Percentiles rank a stretch among this genome's conserved stretches.
Conservation (phyloP, 2,113 vertebrate genomes). For the Scomber japonicus region DNA sequence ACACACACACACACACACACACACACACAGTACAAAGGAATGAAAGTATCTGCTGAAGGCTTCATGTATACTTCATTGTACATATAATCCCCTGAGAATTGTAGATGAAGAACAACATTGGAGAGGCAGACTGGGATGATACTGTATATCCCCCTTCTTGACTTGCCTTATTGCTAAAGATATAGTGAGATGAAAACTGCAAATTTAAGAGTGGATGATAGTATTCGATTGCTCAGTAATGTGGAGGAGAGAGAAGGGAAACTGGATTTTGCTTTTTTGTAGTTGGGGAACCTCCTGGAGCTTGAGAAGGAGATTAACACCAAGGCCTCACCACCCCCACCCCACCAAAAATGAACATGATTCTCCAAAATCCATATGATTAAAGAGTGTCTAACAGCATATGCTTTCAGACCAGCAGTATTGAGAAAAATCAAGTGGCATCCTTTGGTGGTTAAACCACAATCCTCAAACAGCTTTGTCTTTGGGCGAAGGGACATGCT, state of each 20-base stretch:
- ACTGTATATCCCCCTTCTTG: conserved; percentile 55
- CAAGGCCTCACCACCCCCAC: conserved; percentile 18
- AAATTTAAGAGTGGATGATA: conserved; percentile 44
- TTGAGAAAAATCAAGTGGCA: conserved; percentile 57
- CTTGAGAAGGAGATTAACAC: conserved; percentile 55
- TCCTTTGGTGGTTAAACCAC: conserved; percentile 68
- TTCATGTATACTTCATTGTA: conserved; percentile 52
- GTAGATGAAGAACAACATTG: conserved; percentile 57
- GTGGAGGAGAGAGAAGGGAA: not conserved
- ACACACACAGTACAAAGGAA: conserved; percentile 14
- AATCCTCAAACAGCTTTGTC: conserved; percentile 77
- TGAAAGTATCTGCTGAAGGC: conserved; percentile 36
- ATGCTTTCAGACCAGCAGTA: conserved; percentile 38
- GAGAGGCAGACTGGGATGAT: conserved; percentile 59
- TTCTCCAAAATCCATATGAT: conserved; percentile 39
- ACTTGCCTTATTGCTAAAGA: conserved; percentile 51
- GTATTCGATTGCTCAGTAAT: conserved; percentile 36
- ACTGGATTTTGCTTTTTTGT: conserved; percentile 27
- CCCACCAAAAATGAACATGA: conserved; percentile 29
- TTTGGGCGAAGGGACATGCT: conserved; percentile 72
- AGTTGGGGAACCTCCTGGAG: conserved; percentile 18
- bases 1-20: not conserved
- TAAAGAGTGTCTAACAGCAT: conserved; percentile 36
- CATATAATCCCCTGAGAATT: conserved; percentile 61
- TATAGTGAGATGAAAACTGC: conserved; percentile 57